Evolutionary conservation across 2,113 vertebrate species (phyloP).

Genomic region (Enhydra lutris): DNA sequence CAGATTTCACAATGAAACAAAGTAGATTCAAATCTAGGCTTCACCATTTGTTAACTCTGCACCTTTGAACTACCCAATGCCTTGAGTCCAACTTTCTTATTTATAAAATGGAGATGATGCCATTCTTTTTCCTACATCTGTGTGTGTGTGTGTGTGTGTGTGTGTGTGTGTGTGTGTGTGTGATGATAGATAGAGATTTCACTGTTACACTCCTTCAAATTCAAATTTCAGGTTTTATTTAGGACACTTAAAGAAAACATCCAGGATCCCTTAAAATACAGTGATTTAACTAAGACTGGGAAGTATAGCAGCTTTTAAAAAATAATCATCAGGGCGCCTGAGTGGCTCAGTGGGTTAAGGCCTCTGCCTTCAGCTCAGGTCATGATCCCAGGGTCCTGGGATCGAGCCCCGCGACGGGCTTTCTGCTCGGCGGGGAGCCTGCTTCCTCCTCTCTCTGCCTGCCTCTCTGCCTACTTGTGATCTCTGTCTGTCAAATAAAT

Average conservation of each 20-base stretch:
- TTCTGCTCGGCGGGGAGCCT: no score
- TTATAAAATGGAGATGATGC: not conserved
- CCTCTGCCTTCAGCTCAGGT: no score
- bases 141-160: not conserved
- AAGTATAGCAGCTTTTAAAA: not conserved
- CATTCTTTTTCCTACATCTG: not conserved
- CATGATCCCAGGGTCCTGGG: no score
- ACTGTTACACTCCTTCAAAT: not conserved
- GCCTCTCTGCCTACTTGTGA: no score
- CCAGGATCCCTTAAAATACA: not conserved
- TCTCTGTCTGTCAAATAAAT: no score
- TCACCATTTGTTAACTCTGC: not conserved
- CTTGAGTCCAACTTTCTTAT: not conserved
- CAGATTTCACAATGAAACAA: not conserved
- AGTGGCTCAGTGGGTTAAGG: no score
- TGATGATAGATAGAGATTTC: not conserved
- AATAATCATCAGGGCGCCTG: no score
- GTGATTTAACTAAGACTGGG: not conserved
- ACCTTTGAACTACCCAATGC: not conserved
- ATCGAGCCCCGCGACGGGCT: no score
- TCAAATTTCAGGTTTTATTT: constrained; percentile 6
- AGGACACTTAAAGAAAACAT: not conserved
- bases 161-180: no score
- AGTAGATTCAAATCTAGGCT: not conserved
- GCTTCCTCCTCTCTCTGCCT: no score